A percentile compares a stretch with the other conserved stretches of the same genome.
phyloP scores from a whole-genome alignment of 2,888 invertebrate genomes.

The Oscheius onirici region DNA sequence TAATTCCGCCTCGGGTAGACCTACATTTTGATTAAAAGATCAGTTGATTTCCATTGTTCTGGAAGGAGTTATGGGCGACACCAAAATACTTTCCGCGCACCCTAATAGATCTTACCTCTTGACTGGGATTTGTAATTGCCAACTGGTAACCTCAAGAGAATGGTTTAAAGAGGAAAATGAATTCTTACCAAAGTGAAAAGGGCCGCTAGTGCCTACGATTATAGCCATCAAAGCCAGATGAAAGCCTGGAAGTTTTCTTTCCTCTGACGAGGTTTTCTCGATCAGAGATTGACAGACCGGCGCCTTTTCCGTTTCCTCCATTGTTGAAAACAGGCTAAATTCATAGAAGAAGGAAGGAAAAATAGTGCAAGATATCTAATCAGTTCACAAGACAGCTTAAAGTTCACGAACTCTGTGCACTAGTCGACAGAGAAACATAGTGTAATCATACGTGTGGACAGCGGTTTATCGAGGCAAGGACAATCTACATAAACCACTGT shows the following conservation, averaged over 20 bases:
- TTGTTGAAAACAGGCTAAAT: neutral
- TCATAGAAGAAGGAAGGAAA: neutral
- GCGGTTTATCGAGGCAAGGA: too few relatives aligned
- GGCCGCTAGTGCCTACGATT: conserved; percentile 37
- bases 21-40: too few relatives aligned
- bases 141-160: conserved; percentile 57
- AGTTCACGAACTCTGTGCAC: too few relatives aligned
- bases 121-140: conserved; percentile 55
- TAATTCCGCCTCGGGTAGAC: too few relatives aligned
- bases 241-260: neutral
- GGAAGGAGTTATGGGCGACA: too few relatives aligned
- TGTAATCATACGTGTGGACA: too few relatives aligned
- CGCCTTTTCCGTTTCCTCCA: neutral
- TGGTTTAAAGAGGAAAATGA: too few relatives aligned
- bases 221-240: conserved; percentile 20
- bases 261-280: neutral
- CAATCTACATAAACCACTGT: conserved; percentile 1
- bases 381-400: too few relatives aligned
- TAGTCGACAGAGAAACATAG: too few relatives aligned
- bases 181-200: conserved; percentile 56
- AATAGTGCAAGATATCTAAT: too few relatives aligned
- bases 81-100: too few relatives aligned
- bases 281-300: conserved; percentile 6
- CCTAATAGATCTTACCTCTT: too few relatives aligned
- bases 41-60: neutral